Evolutionary conservation across 2,888 invertebrate species (phyloP).

Genomic region (Philhelius pedissequus): DNA sequence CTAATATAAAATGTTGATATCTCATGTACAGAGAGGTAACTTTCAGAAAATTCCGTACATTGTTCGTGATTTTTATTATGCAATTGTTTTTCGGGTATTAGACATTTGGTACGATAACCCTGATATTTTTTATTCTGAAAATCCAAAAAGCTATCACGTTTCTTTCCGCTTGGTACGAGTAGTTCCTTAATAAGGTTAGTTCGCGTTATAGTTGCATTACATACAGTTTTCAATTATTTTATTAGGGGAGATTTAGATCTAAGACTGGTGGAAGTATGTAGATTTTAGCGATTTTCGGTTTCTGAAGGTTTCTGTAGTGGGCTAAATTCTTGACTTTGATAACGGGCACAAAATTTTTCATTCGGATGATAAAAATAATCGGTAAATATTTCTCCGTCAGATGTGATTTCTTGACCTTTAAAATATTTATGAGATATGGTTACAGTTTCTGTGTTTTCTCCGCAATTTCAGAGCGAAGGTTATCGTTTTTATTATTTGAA

Average conservation of each 20-base stretch:
- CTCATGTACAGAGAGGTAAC: slow-evolving; percentile 84
- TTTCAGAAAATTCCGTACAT: slow-evolving; percentile 83
- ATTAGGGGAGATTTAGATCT: slow-evolving; percentile 87
- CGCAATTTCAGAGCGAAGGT: slow-evolving; percentile 50
- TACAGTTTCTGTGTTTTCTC: no score
- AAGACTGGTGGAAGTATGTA: slow-evolving; percentile 86
- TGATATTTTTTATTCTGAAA: slow-evolving; percentile 73
- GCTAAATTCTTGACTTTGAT: slow-evolving; percentile 84
- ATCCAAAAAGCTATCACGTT: slow-evolving; percentile 86
- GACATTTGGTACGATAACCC: neutral
- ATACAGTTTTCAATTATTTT: slow-evolving; percentile 82
- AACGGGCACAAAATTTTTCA: slow-evolving; percentile 83
- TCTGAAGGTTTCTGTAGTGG: slow-evolving; percentile 76
- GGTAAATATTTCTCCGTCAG: slow-evolving; percentile 79
- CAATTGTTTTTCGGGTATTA: neutral
- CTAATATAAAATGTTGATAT: slow-evolving; percentile 80
- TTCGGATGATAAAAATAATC: slow-evolving; percentile 83
- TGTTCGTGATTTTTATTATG: neutral
- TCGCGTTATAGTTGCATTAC: slow-evolving; percentile 83
- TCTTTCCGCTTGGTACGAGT: slow-evolving; percentile 87
- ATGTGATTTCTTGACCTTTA: slow-evolving; percentile 77
- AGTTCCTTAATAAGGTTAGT: slow-evolving; percentile 84
- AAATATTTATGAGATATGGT: slow-evolving; percentile 57
- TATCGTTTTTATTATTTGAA: slow-evolving; percentile 73
- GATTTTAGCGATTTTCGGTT: slow-evolving; percentile 82